Evolutionary conservation across 1,140 invertebrate genomes (phyloP).

Genomic region (Drosophila carrolli): DNA sequence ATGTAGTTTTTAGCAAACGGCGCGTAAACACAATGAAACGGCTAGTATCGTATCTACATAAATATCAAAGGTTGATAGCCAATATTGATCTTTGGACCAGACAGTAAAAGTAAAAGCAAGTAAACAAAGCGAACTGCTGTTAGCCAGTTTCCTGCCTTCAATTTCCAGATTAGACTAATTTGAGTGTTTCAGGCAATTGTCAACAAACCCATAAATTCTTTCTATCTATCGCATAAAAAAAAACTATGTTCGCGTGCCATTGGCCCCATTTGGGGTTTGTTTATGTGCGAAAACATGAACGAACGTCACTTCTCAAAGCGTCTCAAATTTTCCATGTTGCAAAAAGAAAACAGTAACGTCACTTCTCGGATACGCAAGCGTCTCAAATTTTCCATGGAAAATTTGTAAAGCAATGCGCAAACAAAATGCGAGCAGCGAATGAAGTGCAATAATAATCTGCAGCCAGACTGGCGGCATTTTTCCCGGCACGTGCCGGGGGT

Average conservation of each 20-base stretch:
- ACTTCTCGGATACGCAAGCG: constrained; percentile 19
- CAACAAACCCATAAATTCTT: constrained; percentile 50
- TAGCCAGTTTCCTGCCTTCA: not conserved
- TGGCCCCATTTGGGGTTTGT: constrained; percentile 30
- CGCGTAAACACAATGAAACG: constrained; percentile 16
- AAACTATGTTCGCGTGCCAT: constrained; percentile 19
- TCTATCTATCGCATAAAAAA: constrained; percentile 13
- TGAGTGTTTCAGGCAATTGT: constrained; percentile 12
- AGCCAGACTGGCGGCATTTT: constrained; percentile 36
- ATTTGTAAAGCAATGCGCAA: constrained; percentile 44
- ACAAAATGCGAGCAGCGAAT: constrained; percentile 15
- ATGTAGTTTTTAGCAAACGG: constrained; percentile 12
- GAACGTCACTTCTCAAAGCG: not conserved
- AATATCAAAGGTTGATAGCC: constrained; percentile 21
- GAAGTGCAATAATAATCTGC: constrained; percentile 32
- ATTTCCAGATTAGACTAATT: constrained; percentile 35
- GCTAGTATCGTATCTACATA: constrained; percentile 11
- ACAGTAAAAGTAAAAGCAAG: constrained; percentile 17
- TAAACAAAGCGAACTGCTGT: constrained; percentile 28
- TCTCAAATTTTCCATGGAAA: constrained; percentile 64
- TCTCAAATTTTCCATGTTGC: constrained; percentile 6
- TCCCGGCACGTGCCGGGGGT: constrained; percentile 26
- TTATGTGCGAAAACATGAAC: constrained; percentile 15
- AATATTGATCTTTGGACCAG: constrained; percentile 52
- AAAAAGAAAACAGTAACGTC: not conserved